Percentiles rank a stretch among this genome's conserved stretches.
Evolutionary conservation across 2,113 vertebrate species (phyloP).

Genomic region (Caranx melampygus): DNA sequence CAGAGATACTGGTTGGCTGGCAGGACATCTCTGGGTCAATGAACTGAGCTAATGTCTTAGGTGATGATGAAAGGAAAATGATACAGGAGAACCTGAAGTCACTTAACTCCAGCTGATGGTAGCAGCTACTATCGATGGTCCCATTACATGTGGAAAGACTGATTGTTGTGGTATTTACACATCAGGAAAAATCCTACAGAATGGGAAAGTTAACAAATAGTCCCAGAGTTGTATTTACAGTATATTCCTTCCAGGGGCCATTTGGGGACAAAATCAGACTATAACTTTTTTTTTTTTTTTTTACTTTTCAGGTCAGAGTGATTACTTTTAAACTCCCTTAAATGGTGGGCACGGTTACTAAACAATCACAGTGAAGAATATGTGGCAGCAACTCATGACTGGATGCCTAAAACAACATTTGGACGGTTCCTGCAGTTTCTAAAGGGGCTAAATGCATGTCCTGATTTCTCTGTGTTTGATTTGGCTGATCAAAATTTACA

Average conservation of each 20-base stretch:
- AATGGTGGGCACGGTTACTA: conserved; percentile 24
- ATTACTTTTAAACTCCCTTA: conserved; percentile 38
- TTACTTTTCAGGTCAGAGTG: neutral
- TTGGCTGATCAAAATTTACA: conserved; percentile 50
- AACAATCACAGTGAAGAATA: conserved; percentile 36
- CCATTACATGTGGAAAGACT: neutral
- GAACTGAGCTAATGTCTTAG: conserved; percentile 32
- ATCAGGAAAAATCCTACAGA: neutral
- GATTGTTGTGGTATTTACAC: neutral
- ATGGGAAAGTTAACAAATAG: neutral
- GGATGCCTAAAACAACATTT: conserved; percentile 49
- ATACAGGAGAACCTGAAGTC: conserved; percentile 18
- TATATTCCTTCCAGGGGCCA: neutral
- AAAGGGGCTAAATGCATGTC: conserved; percentile 36
- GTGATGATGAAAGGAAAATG: conserved; percentile 55
- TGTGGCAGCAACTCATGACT: conserved; percentile 25
- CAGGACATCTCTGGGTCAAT: conserved; percentile 25
- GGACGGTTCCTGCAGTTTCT: conserved; percentile 29
- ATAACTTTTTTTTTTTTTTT: neutral
- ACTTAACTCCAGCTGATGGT: conserved; percentile 17
- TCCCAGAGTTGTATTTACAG: neutral
- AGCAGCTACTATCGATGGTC: conserved; percentile 2
- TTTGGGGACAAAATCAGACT: conserved; percentile 22
- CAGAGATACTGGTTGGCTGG: conserved; percentile 62
- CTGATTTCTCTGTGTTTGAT: conserved; percentile 61